Evolutionary conservation across 2,888 invertebrate genomes (phyloP).

Genomic region (Macrophya annulata): DNA sequence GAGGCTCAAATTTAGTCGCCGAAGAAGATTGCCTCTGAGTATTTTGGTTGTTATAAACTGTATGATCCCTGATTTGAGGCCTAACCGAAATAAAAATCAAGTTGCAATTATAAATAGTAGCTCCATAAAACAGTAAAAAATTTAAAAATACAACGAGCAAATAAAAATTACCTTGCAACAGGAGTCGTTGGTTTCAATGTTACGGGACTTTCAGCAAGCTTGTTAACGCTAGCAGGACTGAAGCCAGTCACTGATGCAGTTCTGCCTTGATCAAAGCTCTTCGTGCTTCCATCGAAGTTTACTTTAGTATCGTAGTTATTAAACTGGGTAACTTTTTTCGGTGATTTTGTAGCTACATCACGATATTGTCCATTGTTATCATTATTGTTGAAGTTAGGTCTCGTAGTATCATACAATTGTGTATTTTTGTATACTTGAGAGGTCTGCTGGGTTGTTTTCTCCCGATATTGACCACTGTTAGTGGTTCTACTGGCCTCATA

Average conservation of each 20-base stretch:
- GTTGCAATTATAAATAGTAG: slow-evolving; percentile 13
- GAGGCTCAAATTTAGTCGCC: slow-evolving; percentile 69
- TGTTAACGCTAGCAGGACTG: slow-evolving; percentile 77
- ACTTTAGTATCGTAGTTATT: slow-evolving; percentile 70
- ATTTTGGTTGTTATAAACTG: slow-evolving; percentile 72
- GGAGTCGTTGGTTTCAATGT: slow-evolving; percentile 72
- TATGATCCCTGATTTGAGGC: slow-evolving; percentile 60
- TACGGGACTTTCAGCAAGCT: slow-evolving; percentile 73
- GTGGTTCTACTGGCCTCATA: slow-evolving; percentile 30
- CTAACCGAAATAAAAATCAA: slow-evolving; percentile 62
- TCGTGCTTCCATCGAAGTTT: slow-evolving; percentile 74
- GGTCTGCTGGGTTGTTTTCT: slow-evolving; percentile 62
- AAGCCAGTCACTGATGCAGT: slow-evolving; percentile 75
- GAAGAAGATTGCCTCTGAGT: slow-evolving; percentile 67
- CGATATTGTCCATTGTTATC: slow-evolving; percentile 65
- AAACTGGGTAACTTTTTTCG: slow-evolving; percentile 73
- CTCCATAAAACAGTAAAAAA: neutral
- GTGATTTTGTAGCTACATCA: slow-evolving; percentile 70
- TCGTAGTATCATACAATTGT: slow-evolving; percentile 36
- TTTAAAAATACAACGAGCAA: neutral
- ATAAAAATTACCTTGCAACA: slow-evolving; percentile 70
- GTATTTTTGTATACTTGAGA: slow-evolving; percentile 33
- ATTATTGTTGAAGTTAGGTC: slow-evolving; percentile 24
- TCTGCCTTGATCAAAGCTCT: slow-evolving; percentile 64
- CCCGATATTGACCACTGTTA: slow-evolving; percentile 68